phyloP scores from a whole-genome alignment of 2,113 vertebrate genomes.

The Aviceda subcristata region DNA sequence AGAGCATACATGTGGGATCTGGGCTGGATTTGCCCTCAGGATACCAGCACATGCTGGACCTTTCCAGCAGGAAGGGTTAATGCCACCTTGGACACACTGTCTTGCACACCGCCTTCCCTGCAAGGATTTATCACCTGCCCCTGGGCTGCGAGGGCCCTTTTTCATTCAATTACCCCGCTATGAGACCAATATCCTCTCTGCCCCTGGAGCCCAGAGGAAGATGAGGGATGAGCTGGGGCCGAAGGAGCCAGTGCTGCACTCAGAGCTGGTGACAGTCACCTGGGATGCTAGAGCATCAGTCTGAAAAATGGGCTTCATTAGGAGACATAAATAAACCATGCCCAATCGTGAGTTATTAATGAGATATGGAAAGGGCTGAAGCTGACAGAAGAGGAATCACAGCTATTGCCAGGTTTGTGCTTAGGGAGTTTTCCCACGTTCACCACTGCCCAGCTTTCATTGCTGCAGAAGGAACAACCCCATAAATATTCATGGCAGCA shows the following conservation, averaged over 20 bases:
- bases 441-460: background rate
- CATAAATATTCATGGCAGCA: background rate
- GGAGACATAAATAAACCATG: slow-evolving; percentile 41
- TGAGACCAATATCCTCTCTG: background rate
- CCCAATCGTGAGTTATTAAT: background rate
- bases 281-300: background rate
- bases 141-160: background rate
- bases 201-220: background rate
- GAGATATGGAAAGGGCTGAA: background rate
- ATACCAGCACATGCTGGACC: background rate
- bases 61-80: background rate
- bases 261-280: background rate
- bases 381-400: background rate
- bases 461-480: background rate
- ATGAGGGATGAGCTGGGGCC: background rate
- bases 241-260: background rate
- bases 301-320: slow-evolving; percentile 31
- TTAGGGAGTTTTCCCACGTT: background rate
- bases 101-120: background rate
- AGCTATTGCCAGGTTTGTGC: background rate
- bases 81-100: background rate
- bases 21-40: background rate
- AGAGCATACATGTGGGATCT: background rate
- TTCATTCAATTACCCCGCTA: background rate
- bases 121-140: background rate